Base-by-base conservation (phyloP, 2,797 vertebrate genomes). In the Arnoldichthys spilopterus region DNA sequence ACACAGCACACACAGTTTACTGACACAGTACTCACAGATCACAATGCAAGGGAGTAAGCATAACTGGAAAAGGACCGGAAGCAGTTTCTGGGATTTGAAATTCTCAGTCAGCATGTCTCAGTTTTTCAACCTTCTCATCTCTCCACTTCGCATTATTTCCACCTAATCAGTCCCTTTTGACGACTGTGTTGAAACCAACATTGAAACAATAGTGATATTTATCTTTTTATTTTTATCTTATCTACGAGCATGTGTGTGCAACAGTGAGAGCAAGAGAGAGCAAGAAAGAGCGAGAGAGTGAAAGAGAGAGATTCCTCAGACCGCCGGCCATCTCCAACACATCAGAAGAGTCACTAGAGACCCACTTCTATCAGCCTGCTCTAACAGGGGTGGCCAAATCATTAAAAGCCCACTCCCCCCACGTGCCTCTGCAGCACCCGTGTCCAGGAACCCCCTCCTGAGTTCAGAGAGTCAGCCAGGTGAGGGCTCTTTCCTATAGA, bases 321-420 rank as follows among this genome's bases (percentile, higher is more conserved):
- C 78, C 71, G 22, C 51, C 67, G 79, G 79, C 72, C 72, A 54
- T 69, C 72, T 80, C 37, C 34, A 72, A 73, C 72, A 79, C 81
- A 83, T 84, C 81, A 85, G 77, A 82, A 51, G 66, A 37, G 73
- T 54, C 47, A 81, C 67, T 72, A 74, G 82, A 81, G 79, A 72
- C 74, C 56, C 59, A 78, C 75, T 84, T 85, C 81, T 74, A 76
- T 76, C 76, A 71, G 72, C 53, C 58, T 26, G 47, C 49, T 82
- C 78, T 70, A 78, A 85, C 63, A 74, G 76, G 68, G 69, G 82
- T 71, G 58, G 78, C 77, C 74, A 61, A 82, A 82, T 81, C 78
- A 84, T 83, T 85, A 85, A 82, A 85, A 77, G 59, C 58, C n/a
- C n/a, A n/a, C n/a, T n/a, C n/a, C 75, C 53, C 67, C 74, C 24